Evolutionary conservation across 2,888 invertebrate species (phyloP), one percentile per base, ranked within the genome.

Genomic region (Nymphalis urticae): DNA sequence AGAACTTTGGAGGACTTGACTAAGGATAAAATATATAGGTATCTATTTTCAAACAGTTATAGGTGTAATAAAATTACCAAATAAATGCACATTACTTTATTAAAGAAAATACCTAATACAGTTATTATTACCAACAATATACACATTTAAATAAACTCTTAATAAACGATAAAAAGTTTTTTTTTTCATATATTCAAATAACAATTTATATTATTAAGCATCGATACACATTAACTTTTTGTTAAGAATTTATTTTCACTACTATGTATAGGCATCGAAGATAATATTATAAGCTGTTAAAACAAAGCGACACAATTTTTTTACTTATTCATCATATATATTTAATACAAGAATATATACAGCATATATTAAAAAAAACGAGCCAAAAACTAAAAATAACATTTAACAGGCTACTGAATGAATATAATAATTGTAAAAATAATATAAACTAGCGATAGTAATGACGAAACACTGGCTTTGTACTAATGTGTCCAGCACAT

Each of bases 121-220:
- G n/a, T 62, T 47, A 66, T 50, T 53, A 36, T 54, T 66, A 63
- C 61, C 36, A 69, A 66, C 69, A 71, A 69, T 69, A 66, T 69
- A 69, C 64, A 65, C 51, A 65, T 69, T 56, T 42, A 66, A 71
- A 66, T 71, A 68, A 68, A 68, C 62, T 65, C 68, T 63, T 66
- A 63, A 70, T 59, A 68, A 68, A 68, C 66, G 48, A 68, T 48
- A 60, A 60, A 64, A 56, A 42, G 42, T 51, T n/a, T 47, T 58
- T 58, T 48, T 60, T 63, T 66, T 21, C 17, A 62, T 48, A 66
- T 61, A 51, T 60, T 54, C 48, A 56, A 62, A 48, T 67, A 67
- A 67, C 66, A 62, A 62, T 66, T 66, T 62, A 56, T 62, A 32
- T 48, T 32, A 48, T 56, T 64, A 68, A 68, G 64, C 54, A 54